Base-by-base conservation (phyloP, 2,888 invertebrate species). In the Drosophila cracens region DNA sequence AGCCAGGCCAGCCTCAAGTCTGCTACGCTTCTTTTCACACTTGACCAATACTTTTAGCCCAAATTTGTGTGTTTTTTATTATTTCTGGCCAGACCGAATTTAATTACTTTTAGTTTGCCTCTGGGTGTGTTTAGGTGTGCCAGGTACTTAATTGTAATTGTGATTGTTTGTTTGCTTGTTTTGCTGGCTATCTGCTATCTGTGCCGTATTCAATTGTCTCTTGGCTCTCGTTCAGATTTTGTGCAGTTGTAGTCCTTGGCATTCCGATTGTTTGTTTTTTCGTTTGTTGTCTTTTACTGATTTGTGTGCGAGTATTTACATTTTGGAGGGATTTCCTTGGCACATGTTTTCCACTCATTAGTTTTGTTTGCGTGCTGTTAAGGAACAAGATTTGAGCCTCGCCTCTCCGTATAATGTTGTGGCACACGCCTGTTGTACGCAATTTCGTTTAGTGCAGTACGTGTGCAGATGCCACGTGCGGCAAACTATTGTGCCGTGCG, bases 391-490 rank as follows among this genome's bases (percentile, higher is more conserved):
- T 60, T 51, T 58, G n/a, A 16, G 31, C 2, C 34, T 4, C 54
- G 18, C 51, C 31, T 21, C 7, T 13, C 18, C 4, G 40, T 43
- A 38, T 51, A 46, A 54, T 54, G 34, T 46, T 60, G 52, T 48
- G 25, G 48, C 60, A 69, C 64, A 77, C 53, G 58, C 51, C 43
- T 46, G 67, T 68, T 64, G 61, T 78, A 69, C 73, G 77, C 70
- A 76, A 76, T 77, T 63, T 56, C 43, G 48, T 56, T 52, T 57
- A 57, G 60, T 60, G 61, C 60, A 54, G 11, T 56, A 61, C 66
- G 38, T 64, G 61, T 60, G 69, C 33, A 52, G 21, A 56, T 65
- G 59, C 40, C 62, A 66, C 25, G 57, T 27, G 56, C 58, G 58
- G 46, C 56, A 70, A 74, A 70, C 74, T 74, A 70, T 69, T 77